Evolutionary conservation across 2,888 invertebrate genomes (phyloP), one percentile per base, ranked within the genome.

Genomic region (Drosophila fungiperda): DNA sequence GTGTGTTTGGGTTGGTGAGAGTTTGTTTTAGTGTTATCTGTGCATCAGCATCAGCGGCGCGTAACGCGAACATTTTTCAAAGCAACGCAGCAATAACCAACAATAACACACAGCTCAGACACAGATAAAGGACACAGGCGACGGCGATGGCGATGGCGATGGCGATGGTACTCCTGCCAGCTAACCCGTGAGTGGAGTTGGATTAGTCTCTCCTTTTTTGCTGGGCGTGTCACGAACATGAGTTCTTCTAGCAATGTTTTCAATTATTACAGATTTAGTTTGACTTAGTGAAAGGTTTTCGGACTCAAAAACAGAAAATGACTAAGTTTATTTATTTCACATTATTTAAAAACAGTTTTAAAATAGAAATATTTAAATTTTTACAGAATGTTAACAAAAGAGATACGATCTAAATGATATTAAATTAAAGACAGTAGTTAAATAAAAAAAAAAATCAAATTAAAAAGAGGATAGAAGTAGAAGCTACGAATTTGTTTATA

Each of bases 1-100:
- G 23, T 32, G 52, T 42, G 49, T 58, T 49, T 50, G 35, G 52
- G 50, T 23, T 29, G 12, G 59, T 29, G 15, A 8, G 23, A 54
- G 60, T 61, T 50, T 72, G 77, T 70, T 82, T 84, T 77, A 72
- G 76, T 81, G 77, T 78, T 87, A 87, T 89, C 89, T 84, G 77
- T 64, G 76, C 76, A 80, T 76, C 80, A 89, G 78, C 87, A 89
- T 87, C 89, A 72, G 60, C 72, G 66, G 69, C 77, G 87, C 89
- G 87, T 79, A 87, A 78, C 81, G 83, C 68, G 67, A 72, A 73
- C 75, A 87, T 79, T 78, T 78, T 69, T 73, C 73, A 73, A 67
- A 79, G 67, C 76, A 58, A 64, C 76, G 36, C 76, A 60, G 73
- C 80, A 70, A 79, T 76, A 76, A 76, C 66, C 73, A 60, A 76